Evolutionary conservation across 2,113 vertebrate species (phyloP).

Genomic region (Rhineura floridana): DNA sequence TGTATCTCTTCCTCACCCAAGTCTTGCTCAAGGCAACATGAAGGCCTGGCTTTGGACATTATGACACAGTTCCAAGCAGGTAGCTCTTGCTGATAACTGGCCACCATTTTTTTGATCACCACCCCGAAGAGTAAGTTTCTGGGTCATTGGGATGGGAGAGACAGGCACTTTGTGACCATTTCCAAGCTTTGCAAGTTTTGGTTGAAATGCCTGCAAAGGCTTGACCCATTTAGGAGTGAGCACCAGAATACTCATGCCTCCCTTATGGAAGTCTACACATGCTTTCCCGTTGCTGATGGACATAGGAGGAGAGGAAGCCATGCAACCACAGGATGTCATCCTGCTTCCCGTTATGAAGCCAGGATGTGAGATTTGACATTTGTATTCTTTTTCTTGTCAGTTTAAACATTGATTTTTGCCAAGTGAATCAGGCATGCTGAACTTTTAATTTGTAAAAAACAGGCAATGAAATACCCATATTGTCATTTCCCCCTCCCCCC

Average conservation of each 20-base stretch:
- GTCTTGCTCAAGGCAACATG: too few species aligned
- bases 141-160: too few species aligned
- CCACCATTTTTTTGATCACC: background rate
- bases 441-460: background rate
- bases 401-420: too few species aligned
- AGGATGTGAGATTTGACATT: background rate
- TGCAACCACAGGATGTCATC: too few species aligned
- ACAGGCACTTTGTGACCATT: too few species aligned
- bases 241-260: background rate
- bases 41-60: background rate
- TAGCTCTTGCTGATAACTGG: too few species aligned
- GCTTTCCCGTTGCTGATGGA: too few species aligned
- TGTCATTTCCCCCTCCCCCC: background rate
- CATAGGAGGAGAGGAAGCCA: background rate
- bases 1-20: background rate
- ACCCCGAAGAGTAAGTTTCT: background rate
- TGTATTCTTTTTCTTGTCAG: background rate
- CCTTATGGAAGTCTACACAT: background rate
- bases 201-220: background rate
- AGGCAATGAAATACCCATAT: background rate
- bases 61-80: too few species aligned
- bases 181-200: background rate
- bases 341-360: too few species aligned
- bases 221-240: background rate
- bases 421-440: background rate